A percentile compares a stretch with the other conserved stretches of the same genome.
Evolutionary conservation across 2,888 invertebrate species (phyloP).

Genomic region (Ichneumoninae sp.): DNA sequence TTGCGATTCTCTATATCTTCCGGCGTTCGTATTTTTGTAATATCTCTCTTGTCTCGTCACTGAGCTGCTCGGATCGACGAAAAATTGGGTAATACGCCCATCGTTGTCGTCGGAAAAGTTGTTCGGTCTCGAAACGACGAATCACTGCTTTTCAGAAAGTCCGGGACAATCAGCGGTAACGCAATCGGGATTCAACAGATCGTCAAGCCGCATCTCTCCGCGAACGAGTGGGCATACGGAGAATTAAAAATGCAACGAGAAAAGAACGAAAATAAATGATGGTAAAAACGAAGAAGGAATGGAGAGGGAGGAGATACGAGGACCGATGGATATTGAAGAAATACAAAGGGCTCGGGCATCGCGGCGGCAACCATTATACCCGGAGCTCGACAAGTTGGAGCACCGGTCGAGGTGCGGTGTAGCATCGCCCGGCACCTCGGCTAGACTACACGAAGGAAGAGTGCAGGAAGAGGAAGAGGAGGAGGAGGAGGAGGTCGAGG

Average conservation of each 20-base stretch:
- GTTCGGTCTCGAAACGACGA: too few species aligned
- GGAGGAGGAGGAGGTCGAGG: conserved; percentile 22
- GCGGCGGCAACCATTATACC: conserved; percentile 23
- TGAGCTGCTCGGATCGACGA: not conserved
- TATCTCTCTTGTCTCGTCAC: not conserved
- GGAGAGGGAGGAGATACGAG: conserved; percentile 10
- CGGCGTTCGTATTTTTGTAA: not conserved
- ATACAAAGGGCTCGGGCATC: conserved; percentile 51
- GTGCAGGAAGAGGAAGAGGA: conserved; percentile 69
- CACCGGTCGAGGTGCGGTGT: conserved; percentile 53
- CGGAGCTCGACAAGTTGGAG: conserved; percentile 56
- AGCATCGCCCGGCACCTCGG: conserved; percentile 42
- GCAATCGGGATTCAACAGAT: conserved; percentile 75
- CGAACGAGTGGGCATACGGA: conserved; percentile 86
- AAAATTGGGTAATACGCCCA: not conserved
- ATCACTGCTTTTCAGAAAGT: too few species aligned
- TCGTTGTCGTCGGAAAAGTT: not conserved
- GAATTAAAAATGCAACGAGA: conserved; percentile 84
- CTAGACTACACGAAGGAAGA: conserved; percentile 56
- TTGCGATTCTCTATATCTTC: conserved; percentile 17
- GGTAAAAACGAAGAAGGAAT: not conserved
- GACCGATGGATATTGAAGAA: conserved; percentile 55
- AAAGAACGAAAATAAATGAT: not conserved
- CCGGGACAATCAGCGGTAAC: conserved; percentile 79
- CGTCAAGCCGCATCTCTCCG: conserved; percentile 13